phyloP scores from a whole-genome alignment of 2,113 vertebrate genomes.

The Mus spicilegus region DNA sequence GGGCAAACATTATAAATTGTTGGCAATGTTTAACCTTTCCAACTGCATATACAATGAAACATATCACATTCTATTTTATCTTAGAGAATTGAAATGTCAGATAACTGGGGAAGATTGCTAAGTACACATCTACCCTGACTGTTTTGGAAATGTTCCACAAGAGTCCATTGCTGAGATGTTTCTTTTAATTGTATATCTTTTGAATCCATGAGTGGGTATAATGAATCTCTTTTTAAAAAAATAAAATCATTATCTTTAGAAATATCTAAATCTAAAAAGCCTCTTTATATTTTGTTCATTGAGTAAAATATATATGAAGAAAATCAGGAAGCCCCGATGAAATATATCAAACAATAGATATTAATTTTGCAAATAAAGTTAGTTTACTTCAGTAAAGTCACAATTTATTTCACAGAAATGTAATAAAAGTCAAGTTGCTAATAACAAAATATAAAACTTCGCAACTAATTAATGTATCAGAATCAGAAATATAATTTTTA shows the following conservation, averaged over 20 bases:
- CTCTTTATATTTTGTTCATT: not conserved
- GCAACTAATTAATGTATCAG: not conserved
- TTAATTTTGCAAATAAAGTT: not conserved
- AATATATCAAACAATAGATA: not conserved
- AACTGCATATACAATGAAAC: conserved; percentile 87
- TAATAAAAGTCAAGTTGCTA: not conserved
- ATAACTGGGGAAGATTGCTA: conserved; percentile 85
- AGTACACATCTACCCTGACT: not conserved
- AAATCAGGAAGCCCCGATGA: too few relatives aligned
- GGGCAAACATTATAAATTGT: conserved; percentile 84
- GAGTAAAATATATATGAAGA: not conserved
- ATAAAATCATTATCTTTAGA: conserved; percentile 46
- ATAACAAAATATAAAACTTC: not conserved
- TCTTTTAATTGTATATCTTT: conserved; percentile 30
- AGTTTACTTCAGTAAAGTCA: not conserved
- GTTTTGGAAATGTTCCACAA: not conserved
- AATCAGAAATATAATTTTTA: not conserved
- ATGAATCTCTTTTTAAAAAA: conserved; percentile 50
- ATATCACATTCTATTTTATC: conserved; percentile 86
- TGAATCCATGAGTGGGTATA: conserved; percentile 33
- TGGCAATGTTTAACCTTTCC: conserved; percentile 86
- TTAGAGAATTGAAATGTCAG: conserved; percentile 88
- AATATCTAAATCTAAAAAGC: not conserved
- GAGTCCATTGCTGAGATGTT: not conserved
- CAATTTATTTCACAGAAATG: not conserved